A percentile compares a stretch with the other conserved stretches of the same genome.
These are phyloP conservation scores for Cercopithecus mitis DNA, from an alignment of 2,797 vertebrate species.

Conservation along the genomic window DNA sequence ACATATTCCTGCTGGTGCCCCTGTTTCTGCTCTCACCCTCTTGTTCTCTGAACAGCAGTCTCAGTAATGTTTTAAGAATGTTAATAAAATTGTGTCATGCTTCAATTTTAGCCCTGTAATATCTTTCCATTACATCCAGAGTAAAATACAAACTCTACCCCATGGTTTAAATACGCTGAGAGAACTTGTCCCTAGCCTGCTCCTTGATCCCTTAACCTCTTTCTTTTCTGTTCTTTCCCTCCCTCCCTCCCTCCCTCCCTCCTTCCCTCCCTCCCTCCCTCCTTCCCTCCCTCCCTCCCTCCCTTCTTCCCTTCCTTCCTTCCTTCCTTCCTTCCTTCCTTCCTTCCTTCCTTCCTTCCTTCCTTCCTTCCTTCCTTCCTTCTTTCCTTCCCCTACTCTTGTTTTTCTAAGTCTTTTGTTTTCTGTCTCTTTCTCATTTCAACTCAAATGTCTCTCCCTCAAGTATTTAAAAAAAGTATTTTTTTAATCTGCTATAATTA, in stretches of 20 bases:
- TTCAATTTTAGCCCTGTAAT: background rate
- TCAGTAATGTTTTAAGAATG: background rate
- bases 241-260: accelerated
- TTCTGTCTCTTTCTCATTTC: background rate
- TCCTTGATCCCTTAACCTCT: background rate
- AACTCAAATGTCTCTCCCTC: background rate
- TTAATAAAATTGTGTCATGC: background rate
- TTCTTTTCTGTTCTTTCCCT: background rate
- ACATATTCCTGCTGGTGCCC: background rate
- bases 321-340: accelerated
- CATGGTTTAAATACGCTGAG: background rate
- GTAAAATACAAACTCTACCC: background rate
- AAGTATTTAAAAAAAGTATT: background rate
- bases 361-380: no score
- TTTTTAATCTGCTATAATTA: background rate
- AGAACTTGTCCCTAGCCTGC: background rate
- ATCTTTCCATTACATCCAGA: background rate
- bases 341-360: accelerated
- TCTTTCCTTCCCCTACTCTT: background rate
- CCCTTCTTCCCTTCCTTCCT: no score
- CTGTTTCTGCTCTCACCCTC: background rate
- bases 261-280: accelerated
- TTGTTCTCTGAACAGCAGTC: background rate
- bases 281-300: accelerated
- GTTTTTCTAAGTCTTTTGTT: background rate